Percentiles rank a stretch among this genome's conserved stretches.
Evolutionary conservation across 2,888 invertebrate genomes (phyloP).

Genomic region (Drosophila mimica): DNA sequence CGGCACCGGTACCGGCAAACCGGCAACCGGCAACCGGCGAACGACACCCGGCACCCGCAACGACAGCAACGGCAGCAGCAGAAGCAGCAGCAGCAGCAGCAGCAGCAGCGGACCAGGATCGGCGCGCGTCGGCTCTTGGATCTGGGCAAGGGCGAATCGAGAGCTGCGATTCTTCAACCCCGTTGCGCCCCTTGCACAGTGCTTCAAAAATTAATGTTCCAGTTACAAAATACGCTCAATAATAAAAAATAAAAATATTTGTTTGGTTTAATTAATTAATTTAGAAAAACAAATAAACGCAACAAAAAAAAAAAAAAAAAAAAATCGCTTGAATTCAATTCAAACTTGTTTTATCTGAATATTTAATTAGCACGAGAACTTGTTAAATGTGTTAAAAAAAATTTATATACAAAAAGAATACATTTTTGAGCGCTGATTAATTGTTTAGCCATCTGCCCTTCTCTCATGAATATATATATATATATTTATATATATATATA

Average conservation of each 20-base stretch:
- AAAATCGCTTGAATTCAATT: background rate
- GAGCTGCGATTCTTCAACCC: constrained; percentile 22
- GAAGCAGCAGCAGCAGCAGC: background rate
- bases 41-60: constrained; percentile 28
- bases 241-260: background rate
- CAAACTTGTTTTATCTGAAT: background rate
- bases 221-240: background rate
- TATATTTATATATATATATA: background rate
- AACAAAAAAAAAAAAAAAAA: background rate
- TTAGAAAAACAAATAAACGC: background rate
- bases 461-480: background rate
- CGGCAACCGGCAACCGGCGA: background rate
- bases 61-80: constrained; percentile 21
- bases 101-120: constrained; percentile 57
- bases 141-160: constrained; percentile 46
- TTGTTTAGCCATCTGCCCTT: background rate
- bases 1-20: constrained; percentile 24
- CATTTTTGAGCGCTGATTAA: background rate
- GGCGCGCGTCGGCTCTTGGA: constrained; percentile 75
- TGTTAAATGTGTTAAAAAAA: background rate
- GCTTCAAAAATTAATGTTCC: background rate
- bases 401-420: background rate
- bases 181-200: constrained; percentile 35
- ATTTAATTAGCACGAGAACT: background rate
- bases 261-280: background rate